A percentile compares a stretch with the other conserved stretches of the same genome.
Evolutionary conservation across 2,113 vertebrate genomes (phyloP).

Genomic region (Cyphotilapia sp.): DNA sequence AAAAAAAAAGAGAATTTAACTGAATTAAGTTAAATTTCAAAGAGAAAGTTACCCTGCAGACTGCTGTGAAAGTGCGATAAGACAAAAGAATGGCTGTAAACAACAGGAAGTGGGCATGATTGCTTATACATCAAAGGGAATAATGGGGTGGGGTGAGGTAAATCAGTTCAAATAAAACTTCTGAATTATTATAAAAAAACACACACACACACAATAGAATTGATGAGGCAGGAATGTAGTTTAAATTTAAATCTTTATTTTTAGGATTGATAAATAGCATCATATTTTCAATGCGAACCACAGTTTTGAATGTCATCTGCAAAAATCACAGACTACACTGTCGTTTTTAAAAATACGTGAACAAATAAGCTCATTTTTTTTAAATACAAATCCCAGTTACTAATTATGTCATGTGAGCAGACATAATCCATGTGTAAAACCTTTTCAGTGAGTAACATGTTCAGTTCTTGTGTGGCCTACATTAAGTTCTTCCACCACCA

Average conservation of each 20-base stretch:
- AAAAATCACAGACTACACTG: not conserved
- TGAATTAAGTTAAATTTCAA: not conserved
- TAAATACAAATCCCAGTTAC: not conserved
- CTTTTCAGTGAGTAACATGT: constrained; percentile 1
- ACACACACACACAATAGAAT: not conserved
- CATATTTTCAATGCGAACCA: not conserved
- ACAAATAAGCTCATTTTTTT: not conserved
- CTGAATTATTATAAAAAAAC: not conserved
- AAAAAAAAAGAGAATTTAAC: not conserved
- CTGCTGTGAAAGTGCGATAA: not conserved
- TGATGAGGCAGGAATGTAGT: not conserved
- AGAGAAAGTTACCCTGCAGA: not conserved
- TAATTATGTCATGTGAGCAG: not conserved
- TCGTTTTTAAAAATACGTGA: not conserved
- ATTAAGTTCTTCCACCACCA: constrained; percentile 50
- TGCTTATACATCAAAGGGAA: not conserved
- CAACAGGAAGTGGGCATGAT: not conserved
- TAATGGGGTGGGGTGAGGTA: not conserved
- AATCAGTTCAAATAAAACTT: not conserved
- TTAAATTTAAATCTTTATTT: not conserved
- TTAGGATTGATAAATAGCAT: not conserved
- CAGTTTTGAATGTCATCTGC: not conserved
- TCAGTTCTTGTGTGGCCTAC: not conserved
- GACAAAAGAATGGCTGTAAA: not conserved
- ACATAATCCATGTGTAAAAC: constrained; percentile 9